These are phyloP conservation scores for Chlorodrepanis virens DNA, from an alignment of 2,113 vertebrate species.

Conservation along the genomic window DNA sequence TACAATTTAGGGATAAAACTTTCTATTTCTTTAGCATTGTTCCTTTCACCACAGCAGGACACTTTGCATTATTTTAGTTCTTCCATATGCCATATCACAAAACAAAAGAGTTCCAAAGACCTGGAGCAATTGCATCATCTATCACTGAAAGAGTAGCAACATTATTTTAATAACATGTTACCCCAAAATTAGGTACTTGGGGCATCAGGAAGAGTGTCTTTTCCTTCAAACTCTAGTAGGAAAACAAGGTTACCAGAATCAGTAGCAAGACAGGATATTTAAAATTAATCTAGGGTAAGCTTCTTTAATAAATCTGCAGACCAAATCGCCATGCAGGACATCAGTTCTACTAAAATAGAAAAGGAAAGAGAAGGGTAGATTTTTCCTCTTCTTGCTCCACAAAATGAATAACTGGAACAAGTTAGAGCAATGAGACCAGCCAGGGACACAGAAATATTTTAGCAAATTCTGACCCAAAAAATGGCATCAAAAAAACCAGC, in stretches of 20 bases:
- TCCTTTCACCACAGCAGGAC: neutral
- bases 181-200: neutral
- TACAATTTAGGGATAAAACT: neutral
- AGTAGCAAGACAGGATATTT: neutral
- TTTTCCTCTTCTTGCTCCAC: neutral
- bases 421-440: neutral
- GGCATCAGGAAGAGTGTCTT: neutral
- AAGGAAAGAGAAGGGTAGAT: neutral
- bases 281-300: neutral
- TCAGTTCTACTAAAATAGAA: neutral
- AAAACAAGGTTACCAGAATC: neutral
- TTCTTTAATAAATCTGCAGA: neutral
- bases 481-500: neutral
- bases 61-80: neutral
- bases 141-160: neutral
- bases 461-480: neutral
- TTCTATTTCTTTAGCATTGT: neutral
- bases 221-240: neutral
- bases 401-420: neutral
- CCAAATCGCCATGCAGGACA: fast-evolving
- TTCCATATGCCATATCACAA: neutral
- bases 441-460: neutral
- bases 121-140: neutral
- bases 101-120: neutral
- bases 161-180: neutral